These are phyloP conservation scores for Muraenolepis orangiensis DNA, from an alignment of 2,797 vertebrate genomes.

Conservation along the genomic window DNA sequence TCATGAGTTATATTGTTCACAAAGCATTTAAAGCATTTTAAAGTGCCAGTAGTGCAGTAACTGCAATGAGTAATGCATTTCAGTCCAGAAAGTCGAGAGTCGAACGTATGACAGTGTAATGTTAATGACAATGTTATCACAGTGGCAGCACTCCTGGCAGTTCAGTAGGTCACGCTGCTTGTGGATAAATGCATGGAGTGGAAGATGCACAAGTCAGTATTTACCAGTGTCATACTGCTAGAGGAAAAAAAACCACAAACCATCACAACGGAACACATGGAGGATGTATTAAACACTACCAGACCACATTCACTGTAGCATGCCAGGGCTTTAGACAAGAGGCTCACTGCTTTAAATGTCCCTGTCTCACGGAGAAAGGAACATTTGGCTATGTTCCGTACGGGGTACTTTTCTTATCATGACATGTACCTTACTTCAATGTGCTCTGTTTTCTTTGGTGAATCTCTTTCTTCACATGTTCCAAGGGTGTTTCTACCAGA, in stretches of 20 bases:
- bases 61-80: too few relatives aligned
- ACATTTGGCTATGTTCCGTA: neutral
- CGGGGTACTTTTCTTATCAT: neutral
- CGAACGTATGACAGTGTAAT: too few relatives aligned
- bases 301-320: neutral
- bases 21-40: too few relatives aligned
- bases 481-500: neutral
- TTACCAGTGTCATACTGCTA: neutral
- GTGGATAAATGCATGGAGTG: neutral
- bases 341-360: neutral
- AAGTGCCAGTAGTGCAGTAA: too few relatives aligned
- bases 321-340: neutral
- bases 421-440: neutral
- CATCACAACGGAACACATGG: neutral
- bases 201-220: neutral
- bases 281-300: neutral
- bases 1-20: too few relatives aligned
- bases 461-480: neutral
- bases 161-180: too few relatives aligned
- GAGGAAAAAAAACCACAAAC: neutral
- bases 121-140: too few relatives aligned
- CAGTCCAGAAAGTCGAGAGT: too few relatives aligned
- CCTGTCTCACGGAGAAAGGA: neutral
- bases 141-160: too few relatives aligned
- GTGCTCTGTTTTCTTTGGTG: neutral